Evolutionary conservation across 2,113 vertebrate genomes (phyloP).

Genomic region (Nycticebus coucang): DNA sequence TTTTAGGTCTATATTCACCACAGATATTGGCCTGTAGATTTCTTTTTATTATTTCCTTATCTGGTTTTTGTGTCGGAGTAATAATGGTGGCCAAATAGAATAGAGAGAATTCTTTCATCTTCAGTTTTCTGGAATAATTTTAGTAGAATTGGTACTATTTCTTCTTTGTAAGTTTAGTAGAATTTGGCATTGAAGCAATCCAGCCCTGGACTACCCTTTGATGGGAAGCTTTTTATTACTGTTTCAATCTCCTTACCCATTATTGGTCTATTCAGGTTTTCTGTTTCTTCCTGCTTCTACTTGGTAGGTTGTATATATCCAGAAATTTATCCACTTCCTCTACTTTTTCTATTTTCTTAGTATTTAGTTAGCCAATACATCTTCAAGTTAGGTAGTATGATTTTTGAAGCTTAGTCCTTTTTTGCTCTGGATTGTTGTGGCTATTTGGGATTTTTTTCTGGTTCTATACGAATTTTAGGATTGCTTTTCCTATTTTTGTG

Average conservation of each 20-base stretch:
- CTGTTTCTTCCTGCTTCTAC: not conserved
- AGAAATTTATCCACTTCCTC: not conserved
- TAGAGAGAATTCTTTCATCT: not conserved
- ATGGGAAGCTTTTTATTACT: not conserved
- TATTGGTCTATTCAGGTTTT: not conserved
- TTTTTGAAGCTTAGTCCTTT: too few relatives aligned
- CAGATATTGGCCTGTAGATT: not conserved
- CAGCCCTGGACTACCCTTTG: not conserved
- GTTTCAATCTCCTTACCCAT: not conserved
- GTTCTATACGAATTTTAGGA: too few relatives aligned
- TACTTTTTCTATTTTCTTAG: not conserved
- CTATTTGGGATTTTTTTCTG: too few relatives aligned
- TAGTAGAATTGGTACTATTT: not conserved
- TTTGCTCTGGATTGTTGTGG: too few relatives aligned
- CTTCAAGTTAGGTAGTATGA: too few relatives aligned
- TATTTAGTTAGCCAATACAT: not conserved
- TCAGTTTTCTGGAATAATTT: not conserved
- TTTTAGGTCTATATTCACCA: not conserved
- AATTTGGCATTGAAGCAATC: not conserved
- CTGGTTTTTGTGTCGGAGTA: not conserved
- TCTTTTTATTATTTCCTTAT: not conserved
- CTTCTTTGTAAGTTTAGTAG: not conserved
- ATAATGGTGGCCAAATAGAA: not conserved
- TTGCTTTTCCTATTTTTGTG: too few relatives aligned
- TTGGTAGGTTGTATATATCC: not conserved